Evolutionary conservation across 2,113 vertebrate genomes (phyloP).

Genomic region (Lophius piscatorius): DNA sequence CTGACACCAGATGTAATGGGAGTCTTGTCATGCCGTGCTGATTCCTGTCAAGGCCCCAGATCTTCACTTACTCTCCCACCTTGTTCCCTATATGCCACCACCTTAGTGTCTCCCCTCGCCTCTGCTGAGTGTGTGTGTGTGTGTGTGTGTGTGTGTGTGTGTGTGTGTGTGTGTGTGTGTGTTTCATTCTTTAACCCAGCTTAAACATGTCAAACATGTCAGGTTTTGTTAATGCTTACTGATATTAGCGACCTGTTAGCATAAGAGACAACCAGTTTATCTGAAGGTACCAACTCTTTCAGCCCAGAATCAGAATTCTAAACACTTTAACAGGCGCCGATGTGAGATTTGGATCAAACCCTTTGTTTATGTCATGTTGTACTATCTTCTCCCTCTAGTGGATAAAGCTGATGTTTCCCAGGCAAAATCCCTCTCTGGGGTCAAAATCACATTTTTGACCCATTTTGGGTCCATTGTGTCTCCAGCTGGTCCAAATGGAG

Average conservation of each 20-base stretch:
- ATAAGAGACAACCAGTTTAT: constrained; percentile 1
- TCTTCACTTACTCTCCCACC: constrained; percentile 45
- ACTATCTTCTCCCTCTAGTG: too few relatives aligned
- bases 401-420: too few relatives aligned
- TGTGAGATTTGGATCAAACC: too few relatives aligned
- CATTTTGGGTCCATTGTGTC: too few relatives aligned
- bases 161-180: constrained; percentile 14
- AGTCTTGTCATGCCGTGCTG: constrained; percentile 57
- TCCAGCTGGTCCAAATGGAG: too few relatives aligned
- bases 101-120: constrained; percentile 19
- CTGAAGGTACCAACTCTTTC: too few relatives aligned
- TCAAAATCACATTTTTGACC: too few relatives aligned
- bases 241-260: constrained; percentile 45
- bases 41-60: constrained; percentile 57
- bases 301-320: too few relatives aligned
- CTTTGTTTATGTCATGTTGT: too few relatives aligned
- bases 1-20: constrained; percentile 59
- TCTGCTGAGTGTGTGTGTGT: constrained; percentile 12
- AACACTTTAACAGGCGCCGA: too few relatives aligned
- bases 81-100: constrained; percentile 49
- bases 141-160: constrained; percentile 10
- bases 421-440: too few relatives aligned
- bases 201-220: constrained; percentile 29
- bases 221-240: constrained; percentile 39
- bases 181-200: constrained; percentile 18